Conservation (phyloP, 1,140 invertebrate species). For the Polypedilum pembai region DNA sequence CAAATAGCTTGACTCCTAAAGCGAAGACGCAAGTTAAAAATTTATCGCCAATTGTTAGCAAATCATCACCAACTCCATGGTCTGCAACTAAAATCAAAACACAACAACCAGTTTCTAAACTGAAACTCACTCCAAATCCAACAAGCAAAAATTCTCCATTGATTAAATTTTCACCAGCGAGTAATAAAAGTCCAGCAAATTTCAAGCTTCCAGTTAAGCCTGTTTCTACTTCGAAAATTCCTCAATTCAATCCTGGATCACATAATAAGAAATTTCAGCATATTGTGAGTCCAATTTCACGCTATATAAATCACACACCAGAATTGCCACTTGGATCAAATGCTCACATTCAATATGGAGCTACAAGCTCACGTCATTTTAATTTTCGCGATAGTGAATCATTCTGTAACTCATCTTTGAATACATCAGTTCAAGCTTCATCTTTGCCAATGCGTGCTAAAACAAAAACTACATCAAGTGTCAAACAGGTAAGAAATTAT, state of each 20-base stretch:
- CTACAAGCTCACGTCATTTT: background rate
- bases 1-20: background rate
- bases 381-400: constrained; percentile 6
- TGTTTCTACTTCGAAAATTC: background rate
- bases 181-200: constrained; percentile 29
- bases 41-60: constrained; percentile 13
- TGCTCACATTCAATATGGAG: background rate
- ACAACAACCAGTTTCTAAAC: background rate
- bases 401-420: background rate
- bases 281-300: constrained; percentile 42
- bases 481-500: background rate
- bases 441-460: background rate
- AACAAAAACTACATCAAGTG: background rate
- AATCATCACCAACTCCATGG: background rate
- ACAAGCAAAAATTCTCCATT: constrained; percentile 28
- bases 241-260: constrained; percentile 31
- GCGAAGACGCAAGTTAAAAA: background rate
- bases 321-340: constrained; percentile 29
- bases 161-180: constrained; percentile 23
- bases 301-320: constrained; percentile 43
- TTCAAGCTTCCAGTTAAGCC: constrained; percentile 24
- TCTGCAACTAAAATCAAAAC: background rate
- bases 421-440: background rate
- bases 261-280: constrained; percentile 37
- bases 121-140: constrained; percentile 21